A percentile compares a stretch with the other conserved stretches of the same genome.
These are phyloP conservation scores for Rhamphomyia laevipes DNA, from an alignment of 2,888 invertebrate species.

Conservation along the genomic window DNA sequence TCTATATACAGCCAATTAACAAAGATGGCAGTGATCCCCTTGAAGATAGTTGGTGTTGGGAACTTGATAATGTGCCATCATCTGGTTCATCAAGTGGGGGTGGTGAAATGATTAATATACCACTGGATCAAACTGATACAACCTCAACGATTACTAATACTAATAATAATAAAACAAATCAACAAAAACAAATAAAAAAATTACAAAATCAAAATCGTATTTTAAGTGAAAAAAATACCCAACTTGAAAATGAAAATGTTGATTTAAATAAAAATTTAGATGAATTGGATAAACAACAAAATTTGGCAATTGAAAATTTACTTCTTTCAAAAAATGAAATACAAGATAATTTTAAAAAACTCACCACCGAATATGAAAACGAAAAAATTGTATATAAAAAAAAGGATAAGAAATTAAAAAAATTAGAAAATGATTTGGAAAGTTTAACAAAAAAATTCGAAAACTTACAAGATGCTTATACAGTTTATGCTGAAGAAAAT, in stretches of 20 bases:
- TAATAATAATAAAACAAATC: constrained; percentile 36
- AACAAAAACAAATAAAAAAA: constrained; percentile 31
- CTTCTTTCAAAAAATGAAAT: constrained; percentile 43
- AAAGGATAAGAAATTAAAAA: constrained; percentile 22
- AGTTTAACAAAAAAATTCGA: constrained; percentile 20
- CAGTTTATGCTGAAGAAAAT: constrained; percentile 16
- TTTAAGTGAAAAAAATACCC: constrained; percentile 38
- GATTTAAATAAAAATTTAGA: constrained; percentile 47
- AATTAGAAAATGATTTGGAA: constrained; percentile 23
- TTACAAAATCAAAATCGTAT: constrained; percentile 39
- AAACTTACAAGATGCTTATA: constrained; percentile 17
- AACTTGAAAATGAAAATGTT: constrained; percentile 37
- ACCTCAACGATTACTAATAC: constrained; percentile 1
- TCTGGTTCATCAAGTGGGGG: constrained; percentile 20
- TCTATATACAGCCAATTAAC: constrained; percentile 19
- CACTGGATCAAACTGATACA: constrained; percentile 16
- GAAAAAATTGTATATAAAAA: constrained; percentile 17
- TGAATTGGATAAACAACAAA: constrained; percentile 62
- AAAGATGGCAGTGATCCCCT: constrained; percentile 19
- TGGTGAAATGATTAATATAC: constrained; percentile 23
- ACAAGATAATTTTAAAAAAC: constrained; percentile 41
- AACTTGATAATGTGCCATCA: constrained; percentile 25
- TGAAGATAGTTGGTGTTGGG: constrained; percentile 39
- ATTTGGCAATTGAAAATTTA: constrained; percentile 51
- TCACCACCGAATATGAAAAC: constrained; percentile 36